Percentiles rank a stretch among this genome's conserved stretches.
Conservation (phyloP, 2,113 vertebrate genomes). For the Castor canadensis region DNA sequence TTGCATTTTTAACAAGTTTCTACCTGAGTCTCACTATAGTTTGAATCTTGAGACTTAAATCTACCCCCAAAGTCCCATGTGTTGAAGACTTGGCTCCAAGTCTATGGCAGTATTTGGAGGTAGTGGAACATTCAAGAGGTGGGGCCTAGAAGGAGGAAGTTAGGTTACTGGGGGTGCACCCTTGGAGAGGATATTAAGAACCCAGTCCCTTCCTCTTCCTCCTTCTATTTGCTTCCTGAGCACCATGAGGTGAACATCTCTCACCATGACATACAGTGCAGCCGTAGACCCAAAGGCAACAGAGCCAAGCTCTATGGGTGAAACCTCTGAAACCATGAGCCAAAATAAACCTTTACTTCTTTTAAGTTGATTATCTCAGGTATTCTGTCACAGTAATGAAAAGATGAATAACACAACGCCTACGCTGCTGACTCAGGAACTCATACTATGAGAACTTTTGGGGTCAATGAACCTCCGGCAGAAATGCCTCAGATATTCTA, state of each 20-base stretch:
- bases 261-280: background rate
- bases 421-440: background rate
- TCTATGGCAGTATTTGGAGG: background rate
- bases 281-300: too few species aligned
- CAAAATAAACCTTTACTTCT: too few species aligned
- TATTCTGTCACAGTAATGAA: background rate
- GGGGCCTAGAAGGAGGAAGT: background rate
- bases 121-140: background rate
- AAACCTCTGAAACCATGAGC: background rate
- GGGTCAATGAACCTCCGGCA: background rate
- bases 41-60: background rate
- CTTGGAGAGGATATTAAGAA: too few species aligned
- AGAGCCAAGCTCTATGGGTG: background rate
- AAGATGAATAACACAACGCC: background rate
- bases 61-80: background rate
- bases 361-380: too few species aligned
- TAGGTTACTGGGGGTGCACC: background rate
- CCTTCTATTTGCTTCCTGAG: background rate
- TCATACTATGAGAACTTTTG: background rate
- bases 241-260: background rate
- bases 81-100: background rate
- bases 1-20: background rate
- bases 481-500: background rate
- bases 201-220: background rate
- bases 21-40: background rate